Conservation (phyloP, 1,140 invertebrate genomes). For the Megathymus violae region DNA sequence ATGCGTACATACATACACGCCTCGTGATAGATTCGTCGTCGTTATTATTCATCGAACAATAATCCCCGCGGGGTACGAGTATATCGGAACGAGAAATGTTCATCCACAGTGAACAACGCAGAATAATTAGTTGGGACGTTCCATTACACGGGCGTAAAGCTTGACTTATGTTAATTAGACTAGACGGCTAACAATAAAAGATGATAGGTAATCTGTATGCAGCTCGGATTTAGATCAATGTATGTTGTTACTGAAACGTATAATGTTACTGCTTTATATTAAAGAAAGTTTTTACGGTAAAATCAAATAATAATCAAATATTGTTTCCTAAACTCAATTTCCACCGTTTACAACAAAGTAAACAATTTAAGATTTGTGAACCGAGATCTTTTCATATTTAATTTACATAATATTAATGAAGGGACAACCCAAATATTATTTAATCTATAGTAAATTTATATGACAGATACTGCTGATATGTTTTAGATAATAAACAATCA, state of each 20-base stretch:
- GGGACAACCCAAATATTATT: neutral
- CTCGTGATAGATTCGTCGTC: constrained; percentile 29
- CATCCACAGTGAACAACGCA: constrained; percentile 21
- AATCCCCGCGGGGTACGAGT: constrained; percentile 25
- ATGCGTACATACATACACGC: constrained; percentile 8
- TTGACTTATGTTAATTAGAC: neutral
- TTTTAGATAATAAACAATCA: constrained; percentile 15
- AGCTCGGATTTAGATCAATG: no score
- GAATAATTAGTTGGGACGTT: constrained; percentile 29
- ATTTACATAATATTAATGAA: neutral
- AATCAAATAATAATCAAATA: no score
- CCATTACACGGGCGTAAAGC: constrained; percentile 15
- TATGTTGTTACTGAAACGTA: no score
- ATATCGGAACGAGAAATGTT: constrained; percentile 27
- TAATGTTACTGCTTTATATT: no score
- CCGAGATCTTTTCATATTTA: no score
- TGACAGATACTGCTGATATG: neutral
- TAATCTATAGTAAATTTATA: no score
- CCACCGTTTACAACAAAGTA: no score
- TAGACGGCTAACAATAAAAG: no score
- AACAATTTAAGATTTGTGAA: no score
- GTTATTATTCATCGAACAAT: constrained; percentile 30
- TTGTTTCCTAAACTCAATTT: no score
- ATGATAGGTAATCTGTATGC: no score
- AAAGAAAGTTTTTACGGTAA: no score